Evolutionary conservation across 2,888 invertebrate genomes (phyloP).

Genomic region (Parnassius orleans): DNA sequence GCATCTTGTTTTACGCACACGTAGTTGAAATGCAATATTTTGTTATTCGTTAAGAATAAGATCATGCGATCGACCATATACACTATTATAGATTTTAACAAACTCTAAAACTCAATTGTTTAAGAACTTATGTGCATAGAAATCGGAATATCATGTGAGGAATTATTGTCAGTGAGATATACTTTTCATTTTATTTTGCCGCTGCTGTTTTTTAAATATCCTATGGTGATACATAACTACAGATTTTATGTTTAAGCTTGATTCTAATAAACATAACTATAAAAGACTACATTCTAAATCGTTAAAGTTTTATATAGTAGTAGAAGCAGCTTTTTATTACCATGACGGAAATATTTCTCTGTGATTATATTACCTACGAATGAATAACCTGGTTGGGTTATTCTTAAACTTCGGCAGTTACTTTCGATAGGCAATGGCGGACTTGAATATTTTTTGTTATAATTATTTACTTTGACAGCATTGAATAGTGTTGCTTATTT

Average conservation of each 20-base stretch:
- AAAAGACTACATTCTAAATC: neutral
- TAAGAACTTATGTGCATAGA: too few species aligned
- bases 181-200: neutral
- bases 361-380: conserved; percentile 7
- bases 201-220: neutral
- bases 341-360: conserved; percentile 14
- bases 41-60: too few species aligned
- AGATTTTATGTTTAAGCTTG: neutral
- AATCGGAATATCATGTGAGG: neutral
- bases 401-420: conserved; percentile 7
- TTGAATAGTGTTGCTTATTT: conserved; percentile 26
- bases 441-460: neutral
- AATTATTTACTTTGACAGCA: conserved; percentile 10
- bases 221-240: neutral
- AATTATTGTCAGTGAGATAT: neutral
- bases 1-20: too few species aligned
- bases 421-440: neutral
- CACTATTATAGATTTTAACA: too few species aligned
- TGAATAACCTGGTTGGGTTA: neutral
- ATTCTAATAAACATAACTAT: neutral
- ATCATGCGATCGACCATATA: too few species aligned
- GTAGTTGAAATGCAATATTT: too few species aligned
- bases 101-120: too few species aligned
- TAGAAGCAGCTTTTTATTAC: conserved; percentile 22
- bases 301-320: neutral